Base-by-base conservation (phyloP, 2,113 vertebrate genomes). In the Zosterops lateralis region DNA sequence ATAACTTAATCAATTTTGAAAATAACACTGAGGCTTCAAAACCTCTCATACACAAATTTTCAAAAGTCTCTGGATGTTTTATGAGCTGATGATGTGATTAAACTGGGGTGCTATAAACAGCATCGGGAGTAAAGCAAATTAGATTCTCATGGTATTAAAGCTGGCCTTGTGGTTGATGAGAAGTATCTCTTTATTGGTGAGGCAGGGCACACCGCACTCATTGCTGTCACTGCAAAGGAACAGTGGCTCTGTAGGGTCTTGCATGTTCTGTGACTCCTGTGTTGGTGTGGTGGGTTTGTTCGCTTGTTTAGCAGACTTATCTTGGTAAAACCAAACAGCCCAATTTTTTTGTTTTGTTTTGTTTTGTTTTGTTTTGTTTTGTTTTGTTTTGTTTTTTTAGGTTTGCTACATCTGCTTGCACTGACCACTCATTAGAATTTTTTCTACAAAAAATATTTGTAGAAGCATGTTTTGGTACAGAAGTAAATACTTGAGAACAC, bases 201-300 rank as follows among this genome's bases (percentile, higher is more conserved):
- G 8, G 14, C 4, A 79, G 8, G 4, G 3, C 21, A 45, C 11
- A 14, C 26, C 7, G 10, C 12, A 8, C 14, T 36, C 13, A 1
- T 11, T 51, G 7, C 14, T 51, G 25, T 71, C 11, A 26, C 3
- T 36, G 19, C 8, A 13, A 54, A 75, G 15, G 11, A 73, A 4
- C 20, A 72, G n/a, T 31, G 28, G 3, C 4, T 62, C 34, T 72
- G 28, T 26, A 24, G n/a, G 21, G 2, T 24, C 28, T 34, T 22
- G 0, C 5, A 12, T 24, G 16, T 67, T 71, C 51, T 51, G 48
- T 42, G 20, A 48, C 8, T 66, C 12, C 7, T 57, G 5, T 48
- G 28, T 26, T 65, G 17, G 2, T 28, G 10, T 36, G 14, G 4
- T 17, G 8, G 22, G 29, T 50, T 78, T 68, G 12, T 84, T 81